Base-by-base conservation (phyloP, 2,888 invertebrate species). In the Nemurella pictetii region DNA sequence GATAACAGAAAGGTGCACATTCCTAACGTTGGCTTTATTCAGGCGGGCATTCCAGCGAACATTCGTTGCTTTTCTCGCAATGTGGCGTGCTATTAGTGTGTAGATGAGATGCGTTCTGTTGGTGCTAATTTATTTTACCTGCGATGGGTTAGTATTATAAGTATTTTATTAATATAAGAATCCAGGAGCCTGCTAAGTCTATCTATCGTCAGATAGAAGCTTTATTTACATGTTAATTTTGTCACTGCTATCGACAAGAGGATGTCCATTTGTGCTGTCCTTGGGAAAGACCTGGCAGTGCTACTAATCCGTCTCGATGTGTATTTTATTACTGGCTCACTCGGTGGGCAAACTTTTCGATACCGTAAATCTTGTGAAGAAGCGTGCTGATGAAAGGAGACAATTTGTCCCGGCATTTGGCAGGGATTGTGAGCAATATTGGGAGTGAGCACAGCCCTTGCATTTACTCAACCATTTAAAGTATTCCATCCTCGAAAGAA, bases 401-500 rank as follows among this genome's bases (percentile, higher is more conserved):
- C 55, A 20, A 74, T 74, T n/a, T 78, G n/a, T 28, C 12, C 55
- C 55, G 9, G 55, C 55, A 20, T 55, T 55, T 20, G n/a, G 28
- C n/a, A 78, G 15, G 20, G 30, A 30, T 78, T 20, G 28, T 20
- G 20, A 28, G 78, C 0, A n/a, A 12, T 78, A 27, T 28, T 27
- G 30, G 28, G 78, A 28, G 75, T 78, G 78, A 30, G 78, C 78
- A n/a, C 28, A 78, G 30, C 27, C 28, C 78, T 27, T 78, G 28
- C 84, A 86, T 84, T 84, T 85, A 86, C 84, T 84, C 84, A 80
- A 86, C 84, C 84, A 84, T 84, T 55, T 55, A 12, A 55, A 55
- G 55, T 55, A 86, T 83, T 86, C 86, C 86, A 86, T 86, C 86
- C 86, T 85, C 85, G 85, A 85, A 85, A 85, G 80, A 75, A 84